Conservation (phyloP, 1,140 invertebrate genomes). For the Meloidogyne chitwoodi region DNA sequence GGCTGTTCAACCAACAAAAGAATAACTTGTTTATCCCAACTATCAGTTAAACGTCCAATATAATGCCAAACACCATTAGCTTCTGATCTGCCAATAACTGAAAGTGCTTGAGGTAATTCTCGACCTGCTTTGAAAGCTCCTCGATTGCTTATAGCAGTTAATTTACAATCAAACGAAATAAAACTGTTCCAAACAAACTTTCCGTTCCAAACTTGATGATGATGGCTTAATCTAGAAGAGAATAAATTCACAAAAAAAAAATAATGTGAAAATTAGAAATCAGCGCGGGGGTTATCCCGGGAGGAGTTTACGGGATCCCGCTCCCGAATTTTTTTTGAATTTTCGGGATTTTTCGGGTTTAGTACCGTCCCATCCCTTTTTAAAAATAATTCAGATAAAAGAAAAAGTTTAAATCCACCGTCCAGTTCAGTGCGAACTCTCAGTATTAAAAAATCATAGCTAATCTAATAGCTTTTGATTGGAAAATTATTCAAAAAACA, state of each 20-base stretch:
- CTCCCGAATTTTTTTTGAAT: too few species aligned
- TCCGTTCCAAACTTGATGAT: background rate
- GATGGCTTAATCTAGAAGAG: background rate
- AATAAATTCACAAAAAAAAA: background rate
- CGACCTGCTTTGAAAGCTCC: slow-evolving; percentile 1
- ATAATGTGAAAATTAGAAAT: too few species aligned
- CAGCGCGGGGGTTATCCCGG: too few species aligned
- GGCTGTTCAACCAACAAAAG: slow-evolving; percentile 4
- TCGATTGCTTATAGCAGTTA: background rate
- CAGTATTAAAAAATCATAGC: too few species aligned
- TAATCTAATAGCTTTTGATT: too few species aligned
- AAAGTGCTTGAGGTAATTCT: background rate
- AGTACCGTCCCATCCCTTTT: too few species aligned
- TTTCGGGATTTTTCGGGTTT: too few species aligned
- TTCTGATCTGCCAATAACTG: slow-evolving; percentile 1
- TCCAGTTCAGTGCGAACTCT: too few species aligned
- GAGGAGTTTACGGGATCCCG: too few species aligned
- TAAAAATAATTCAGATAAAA: too few species aligned
- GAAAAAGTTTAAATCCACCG: too few species aligned
- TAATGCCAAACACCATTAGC: slow-evolving; percentile 15
- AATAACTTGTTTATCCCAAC: slow-evolving; percentile 15
- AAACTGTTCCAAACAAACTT: background rate
- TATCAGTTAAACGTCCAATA: background rate
- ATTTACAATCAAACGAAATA: slow-evolving; percentile 2
- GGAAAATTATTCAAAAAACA: too few species aligned